Base-by-base conservation (phyloP, 1,140 invertebrate genomes). In the Danaus melanippus region DNA sequence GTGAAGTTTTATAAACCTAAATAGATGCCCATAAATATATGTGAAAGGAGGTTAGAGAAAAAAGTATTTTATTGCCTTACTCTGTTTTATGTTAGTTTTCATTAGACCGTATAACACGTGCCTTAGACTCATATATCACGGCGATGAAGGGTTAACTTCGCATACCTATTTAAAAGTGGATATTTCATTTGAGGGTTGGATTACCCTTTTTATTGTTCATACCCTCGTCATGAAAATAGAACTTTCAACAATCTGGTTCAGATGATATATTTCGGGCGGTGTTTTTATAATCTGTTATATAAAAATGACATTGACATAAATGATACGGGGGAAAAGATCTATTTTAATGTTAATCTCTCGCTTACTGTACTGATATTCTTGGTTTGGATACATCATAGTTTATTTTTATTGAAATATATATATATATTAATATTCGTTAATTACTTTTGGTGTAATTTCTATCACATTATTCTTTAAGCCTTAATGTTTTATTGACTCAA, bases 181-280 rank as follows among this genome's bases (percentile, higher is more conserved):
- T 70, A 72, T 67, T 72, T 71, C 62, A 69, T 53, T 65, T 58
- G 60, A 67, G 71, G 72, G 70, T 75, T 71, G 59, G 52, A 76
- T 77, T 69, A 64, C 66, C 64, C 15, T 78, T 82, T 80, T 79
- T 79, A 76, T 74, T 76, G 67, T 75, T 68, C 54, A 59, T 65
- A 62, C 66, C 67, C 66, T 66, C 64, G 53, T 46, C 54, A 56
- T 63, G 56, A 53, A 71, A 79, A 79, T 79, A 75, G 71, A 67
- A 64, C 71, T 75, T 71, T 78, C 75, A 78, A 70, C 74, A 58
- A 65, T 56, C 46, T 69, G 15, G 15, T 72, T 57, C 56, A 59
- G 52, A 63, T 74, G 68, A 77, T 77, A 77, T 75, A 77, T 80
- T 74, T 70, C 59, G 21, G 58, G 53, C 46, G 50, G 60, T 61